Evolutionary conservation across 2,888 invertebrate species (phyloP).

Genomic region (Teleiodes luculella): DNA sequence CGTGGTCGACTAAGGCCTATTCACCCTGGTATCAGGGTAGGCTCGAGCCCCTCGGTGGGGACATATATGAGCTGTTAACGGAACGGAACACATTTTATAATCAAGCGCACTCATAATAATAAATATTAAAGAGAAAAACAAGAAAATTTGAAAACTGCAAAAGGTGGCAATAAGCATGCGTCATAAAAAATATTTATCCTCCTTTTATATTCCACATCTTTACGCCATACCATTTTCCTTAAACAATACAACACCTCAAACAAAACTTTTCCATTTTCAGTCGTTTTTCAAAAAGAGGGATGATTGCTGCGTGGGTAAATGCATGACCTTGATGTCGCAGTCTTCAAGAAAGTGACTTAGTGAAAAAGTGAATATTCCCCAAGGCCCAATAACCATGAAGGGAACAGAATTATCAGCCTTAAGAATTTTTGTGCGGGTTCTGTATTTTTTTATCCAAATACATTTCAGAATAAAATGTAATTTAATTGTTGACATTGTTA

Average conservation of each 20-base stretch:
- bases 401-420: not conserved
- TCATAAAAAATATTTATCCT: not conserved
- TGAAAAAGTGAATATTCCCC: constrained; percentile 4
- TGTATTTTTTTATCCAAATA: too few relatives aligned
- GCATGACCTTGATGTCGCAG: not conserved
- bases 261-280: not conserved
- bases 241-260: not conserved
- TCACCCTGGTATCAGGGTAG: too few relatives aligned
- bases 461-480: too few relatives aligned
- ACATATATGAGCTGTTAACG: too few relatives aligned
- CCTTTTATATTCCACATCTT: not conserved
- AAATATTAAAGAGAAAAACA: too few relatives aligned
- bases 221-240: not conserved
- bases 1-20: too few relatives aligned
- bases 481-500: not conserved
- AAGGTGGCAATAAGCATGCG: too few relatives aligned
- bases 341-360: constrained; percentile 1
- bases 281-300: not conserved
- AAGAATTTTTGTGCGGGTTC: not conserved
- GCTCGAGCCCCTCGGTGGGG: too few relatives aligned
- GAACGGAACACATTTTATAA: too few relatives aligned
- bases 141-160: too few relatives aligned
- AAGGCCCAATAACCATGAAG: not conserved
- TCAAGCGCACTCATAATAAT: too few relatives aligned
- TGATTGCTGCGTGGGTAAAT: not conserved